Evolutionary conservation across 2,113 vertebrate species (phyloP).

Genomic region (Redunca redunca): DNA sequence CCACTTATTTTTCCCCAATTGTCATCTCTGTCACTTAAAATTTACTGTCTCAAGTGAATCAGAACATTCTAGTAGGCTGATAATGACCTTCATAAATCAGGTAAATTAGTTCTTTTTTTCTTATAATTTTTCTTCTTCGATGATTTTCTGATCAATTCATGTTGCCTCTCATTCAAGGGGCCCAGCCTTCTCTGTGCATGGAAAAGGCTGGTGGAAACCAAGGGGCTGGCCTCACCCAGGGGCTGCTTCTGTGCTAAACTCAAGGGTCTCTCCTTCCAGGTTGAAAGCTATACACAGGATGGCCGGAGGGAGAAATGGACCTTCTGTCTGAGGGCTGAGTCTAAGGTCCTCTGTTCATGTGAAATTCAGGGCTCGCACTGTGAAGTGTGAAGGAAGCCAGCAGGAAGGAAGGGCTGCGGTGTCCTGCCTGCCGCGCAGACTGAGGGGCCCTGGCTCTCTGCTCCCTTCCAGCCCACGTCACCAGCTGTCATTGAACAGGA

Average conservation of each 20-base stretch:
- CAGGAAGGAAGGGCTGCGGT: not conserved
- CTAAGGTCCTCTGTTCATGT: not conserved
- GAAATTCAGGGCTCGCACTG: not conserved
- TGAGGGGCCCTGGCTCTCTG: not conserved
- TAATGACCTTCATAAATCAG: slow-evolving; percentile 82
- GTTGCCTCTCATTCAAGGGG: not conserved
- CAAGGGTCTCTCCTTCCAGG: not conserved
- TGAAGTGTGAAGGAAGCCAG: not conserved
- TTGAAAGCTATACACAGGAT: not conserved
- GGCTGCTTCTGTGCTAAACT: not conserved
- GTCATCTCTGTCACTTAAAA: slow-evolving; percentile 75
- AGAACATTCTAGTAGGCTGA: slow-evolving; percentile 12
- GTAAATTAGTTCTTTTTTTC: slow-evolving; percentile 75
- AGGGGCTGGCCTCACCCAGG: not conserved
- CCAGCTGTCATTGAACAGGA: not conserved
- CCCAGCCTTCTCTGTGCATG: not conserved
- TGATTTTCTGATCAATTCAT: slow-evolving; percentile 71
- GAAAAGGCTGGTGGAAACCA: not conserved
- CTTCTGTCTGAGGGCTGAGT: not conserved
- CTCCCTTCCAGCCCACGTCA: not conserved
- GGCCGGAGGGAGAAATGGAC: not conserved
- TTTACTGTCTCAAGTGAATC: slow-evolving; percentile 71
- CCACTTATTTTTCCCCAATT: slow-evolving; percentile 70
- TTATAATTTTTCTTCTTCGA: slow-evolving; percentile 74
- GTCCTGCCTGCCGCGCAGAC: accelerated